Percentiles rank a stretch among this genome's conserved stretches.
Conservation (phyloP, 2,113 vertebrate species). For the Phrynosoma blainvillii region DNA sequence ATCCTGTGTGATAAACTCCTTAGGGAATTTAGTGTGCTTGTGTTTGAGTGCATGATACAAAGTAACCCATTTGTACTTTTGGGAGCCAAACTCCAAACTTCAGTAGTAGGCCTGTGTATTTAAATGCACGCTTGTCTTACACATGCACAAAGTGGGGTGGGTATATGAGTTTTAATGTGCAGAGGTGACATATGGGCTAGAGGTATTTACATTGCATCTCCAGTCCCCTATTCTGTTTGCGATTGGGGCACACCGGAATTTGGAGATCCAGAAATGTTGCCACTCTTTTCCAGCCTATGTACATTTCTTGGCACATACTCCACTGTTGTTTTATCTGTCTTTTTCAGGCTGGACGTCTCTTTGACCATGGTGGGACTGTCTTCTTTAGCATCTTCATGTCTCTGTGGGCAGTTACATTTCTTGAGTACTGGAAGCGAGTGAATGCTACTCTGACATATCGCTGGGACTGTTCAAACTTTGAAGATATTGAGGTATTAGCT, state of each 20-base stretch:
- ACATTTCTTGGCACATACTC: neutral
- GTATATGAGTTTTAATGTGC: neutral
- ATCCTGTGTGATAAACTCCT: no score
- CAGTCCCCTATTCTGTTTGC: neutral
- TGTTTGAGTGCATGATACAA: neutral
- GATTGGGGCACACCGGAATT: neutral
- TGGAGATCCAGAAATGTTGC: neutral
- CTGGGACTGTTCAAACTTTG: conserved; percentile 68
- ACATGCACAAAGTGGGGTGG: neutral
- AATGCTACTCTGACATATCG: conserved; percentile 38
- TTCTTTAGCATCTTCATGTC: conserved; percentile 73
- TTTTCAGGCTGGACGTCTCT: conserved; percentile 60
- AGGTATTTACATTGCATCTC: neutral
- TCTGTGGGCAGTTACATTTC: conserved; percentile 68
- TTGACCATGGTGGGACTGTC: conserved; percentile 63
- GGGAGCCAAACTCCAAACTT: neutral
- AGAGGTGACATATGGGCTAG: neutral
- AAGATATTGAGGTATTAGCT: conserved; percentile 65
- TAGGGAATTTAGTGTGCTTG: neutral
- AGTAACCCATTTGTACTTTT: neutral
- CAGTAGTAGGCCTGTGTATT: neutral
- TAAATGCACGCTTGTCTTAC: neutral
- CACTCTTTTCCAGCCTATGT: neutral
- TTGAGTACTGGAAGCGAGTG: conserved; percentile 71
- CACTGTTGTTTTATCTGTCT: neutral